Evolutionary conservation across 2,797 vertebrate genomes (phyloP).

Genomic region (Cephalopachus bancanus): DNA sequence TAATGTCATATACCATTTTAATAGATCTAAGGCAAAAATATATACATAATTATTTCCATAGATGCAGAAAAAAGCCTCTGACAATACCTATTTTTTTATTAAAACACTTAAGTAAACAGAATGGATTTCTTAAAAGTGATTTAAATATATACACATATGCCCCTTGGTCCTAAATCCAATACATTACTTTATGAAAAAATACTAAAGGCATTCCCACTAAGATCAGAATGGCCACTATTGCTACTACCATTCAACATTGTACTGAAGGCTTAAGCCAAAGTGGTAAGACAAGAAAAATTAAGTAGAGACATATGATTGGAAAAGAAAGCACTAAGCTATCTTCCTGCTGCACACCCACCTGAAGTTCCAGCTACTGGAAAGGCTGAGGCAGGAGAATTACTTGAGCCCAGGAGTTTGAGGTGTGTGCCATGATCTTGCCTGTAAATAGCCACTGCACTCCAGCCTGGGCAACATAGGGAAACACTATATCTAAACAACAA

Average conservation of each 20-base stretch:
- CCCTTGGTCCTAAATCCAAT: not conserved
- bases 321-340: not conserved
- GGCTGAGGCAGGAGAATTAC: not conserved
- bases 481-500: no score
- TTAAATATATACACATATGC: not conserved
- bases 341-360: not conserved
- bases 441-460: not conserved
- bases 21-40: not conserved
- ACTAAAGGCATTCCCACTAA: not conserved
- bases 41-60: not conserved
- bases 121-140: not conserved
- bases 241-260: not conserved
- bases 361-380: not conserved
- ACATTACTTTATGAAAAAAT: constrained; percentile 7
- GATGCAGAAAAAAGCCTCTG: constrained; percentile 2
- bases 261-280: not conserved
- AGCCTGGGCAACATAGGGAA: not conserved
- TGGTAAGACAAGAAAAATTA: constrained; percentile 33
- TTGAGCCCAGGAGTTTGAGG: not conserved
- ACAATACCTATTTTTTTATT: constrained; percentile 25
- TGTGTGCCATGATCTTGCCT: not conserved
- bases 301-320: not conserved
- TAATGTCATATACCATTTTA: not conserved
- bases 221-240: not conserved
- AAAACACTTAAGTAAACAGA: not conserved